Evolutionary conservation across 2,113 vertebrate species (phyloP).

Genomic region (Sisor rabdophorus): DNA sequence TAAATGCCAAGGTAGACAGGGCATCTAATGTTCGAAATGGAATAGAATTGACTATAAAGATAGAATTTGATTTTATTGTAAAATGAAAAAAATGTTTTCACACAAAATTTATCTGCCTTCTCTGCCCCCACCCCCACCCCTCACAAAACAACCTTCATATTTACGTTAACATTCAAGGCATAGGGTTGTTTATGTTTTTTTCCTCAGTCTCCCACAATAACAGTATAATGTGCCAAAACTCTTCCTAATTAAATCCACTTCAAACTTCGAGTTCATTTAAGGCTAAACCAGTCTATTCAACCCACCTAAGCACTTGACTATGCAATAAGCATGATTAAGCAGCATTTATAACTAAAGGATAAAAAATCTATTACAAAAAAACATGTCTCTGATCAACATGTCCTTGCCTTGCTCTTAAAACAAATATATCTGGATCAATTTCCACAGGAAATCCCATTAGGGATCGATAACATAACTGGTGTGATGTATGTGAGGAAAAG

Average conservation of each 20-base stretch:
- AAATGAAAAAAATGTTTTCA: too few relatives aligned
- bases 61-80: background rate
- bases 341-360: background rate
- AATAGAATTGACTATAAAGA: background rate
- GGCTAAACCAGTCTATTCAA: background rate
- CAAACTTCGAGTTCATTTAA: conserved; percentile 7
- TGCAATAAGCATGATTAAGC: background rate
- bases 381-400: background rate
- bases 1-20: background rate
- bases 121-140: too few relatives aligned
- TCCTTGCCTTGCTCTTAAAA: conserved; percentile 8
- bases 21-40: background rate
- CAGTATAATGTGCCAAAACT: background rate
- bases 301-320: conserved; percentile 5
- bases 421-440: conserved; percentile 15
- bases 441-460: background rate
- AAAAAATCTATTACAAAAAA: background rate
- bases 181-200: background rate
- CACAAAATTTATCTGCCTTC: background rate
- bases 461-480: background rate
- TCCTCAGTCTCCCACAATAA: background rate
- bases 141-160: background rate
- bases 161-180: background rate
- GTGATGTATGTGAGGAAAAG: conserved; percentile 17
- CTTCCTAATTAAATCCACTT: background rate